Percentiles rank a stretch among this genome's conserved stretches.
phyloP scores from a whole-genome alignment of 2,797 vertebrate species.

The Cossypha dichroa region DNA sequence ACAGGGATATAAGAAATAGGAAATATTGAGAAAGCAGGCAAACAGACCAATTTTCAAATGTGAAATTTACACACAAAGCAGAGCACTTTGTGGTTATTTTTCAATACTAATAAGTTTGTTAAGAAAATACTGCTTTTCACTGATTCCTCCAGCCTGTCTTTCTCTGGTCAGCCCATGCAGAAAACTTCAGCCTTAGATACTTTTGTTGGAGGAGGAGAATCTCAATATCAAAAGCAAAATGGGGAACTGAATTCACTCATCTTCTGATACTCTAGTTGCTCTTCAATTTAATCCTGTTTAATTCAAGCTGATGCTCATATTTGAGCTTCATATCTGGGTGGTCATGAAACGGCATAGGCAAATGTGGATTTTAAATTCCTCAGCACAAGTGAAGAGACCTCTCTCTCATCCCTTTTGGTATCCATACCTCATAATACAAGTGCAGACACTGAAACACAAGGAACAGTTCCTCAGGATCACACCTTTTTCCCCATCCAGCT shows the following conservation, averaged over 20 bases:
- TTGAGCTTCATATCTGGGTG: not conserved
- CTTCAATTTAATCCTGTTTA: not conserved
- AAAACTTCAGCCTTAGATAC: not conserved
- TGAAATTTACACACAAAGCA: not conserved
- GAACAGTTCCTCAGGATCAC: accelerated
- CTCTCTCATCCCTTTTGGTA: not conserved
- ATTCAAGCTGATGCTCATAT: not conserved
- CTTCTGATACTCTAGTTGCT: not conserved
- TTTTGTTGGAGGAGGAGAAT: not conserved
- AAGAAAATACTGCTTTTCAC: not conserved
- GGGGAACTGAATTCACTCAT: not conserved
- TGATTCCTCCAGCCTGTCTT: not conserved
- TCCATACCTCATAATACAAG: not conserved
- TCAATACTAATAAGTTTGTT: not conserved
- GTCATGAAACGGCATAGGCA: accelerated
- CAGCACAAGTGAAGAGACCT: not conserved
- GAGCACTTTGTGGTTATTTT: not conserved
- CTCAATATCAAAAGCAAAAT: not conserved
- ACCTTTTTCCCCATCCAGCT: not conserved
- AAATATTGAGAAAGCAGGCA: not conserved
- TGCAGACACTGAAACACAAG: not conserved
- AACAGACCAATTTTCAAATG: not conserved
- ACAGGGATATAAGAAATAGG: not conserved
- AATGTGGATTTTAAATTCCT: not conserved
- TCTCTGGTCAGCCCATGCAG: not conserved